These are phyloP conservation scores for Mystacides longicornis DNA, from an alignment of 2,888 invertebrate species.

Conservation along the genomic window DNA sequence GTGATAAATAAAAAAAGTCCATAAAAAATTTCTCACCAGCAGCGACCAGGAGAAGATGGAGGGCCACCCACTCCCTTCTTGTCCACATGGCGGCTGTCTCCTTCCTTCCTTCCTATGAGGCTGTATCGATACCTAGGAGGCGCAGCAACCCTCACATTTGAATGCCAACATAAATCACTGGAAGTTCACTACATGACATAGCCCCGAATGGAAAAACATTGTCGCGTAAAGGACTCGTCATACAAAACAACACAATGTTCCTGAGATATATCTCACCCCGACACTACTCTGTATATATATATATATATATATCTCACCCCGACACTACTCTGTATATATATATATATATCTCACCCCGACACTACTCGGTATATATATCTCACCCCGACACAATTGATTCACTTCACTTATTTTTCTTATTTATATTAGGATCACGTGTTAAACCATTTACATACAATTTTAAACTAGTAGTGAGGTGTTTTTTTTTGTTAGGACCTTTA, in stretches of 20 bases:
- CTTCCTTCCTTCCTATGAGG: not conserved
- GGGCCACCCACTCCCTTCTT: not conserved
- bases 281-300: not conserved
- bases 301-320: too few species aligned
- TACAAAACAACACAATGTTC: not conserved
- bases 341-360: not conserved
- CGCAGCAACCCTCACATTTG: slow-evolving; percentile 12
- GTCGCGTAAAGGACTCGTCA: not conserved
- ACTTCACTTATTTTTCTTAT: too few species aligned
- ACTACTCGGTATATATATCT: not conserved
- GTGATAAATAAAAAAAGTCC: slow-evolving; percentile 17
- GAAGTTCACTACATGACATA: slow-evolving; percentile 9
- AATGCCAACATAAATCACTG: slow-evolving; percentile 16
- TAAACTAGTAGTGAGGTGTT: too few species aligned
- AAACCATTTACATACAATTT: too few species aligned
- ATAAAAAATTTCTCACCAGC: slow-evolving; percentile 19
- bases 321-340: too few species aligned
- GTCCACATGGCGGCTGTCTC: slow-evolving; percentile 3
- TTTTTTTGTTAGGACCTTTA: too few species aligned
- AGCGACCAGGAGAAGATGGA: slow-evolving; percentile 14
- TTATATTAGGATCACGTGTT: too few species aligned
- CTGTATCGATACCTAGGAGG: slow-evolving; percentile 9
- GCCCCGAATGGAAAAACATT: not conserved
- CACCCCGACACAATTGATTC: not conserved
- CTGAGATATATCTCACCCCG: not conserved